Conservation (phyloP, 2,797 vertebrate genomes). For the Rhodeus uyekii region DNA sequence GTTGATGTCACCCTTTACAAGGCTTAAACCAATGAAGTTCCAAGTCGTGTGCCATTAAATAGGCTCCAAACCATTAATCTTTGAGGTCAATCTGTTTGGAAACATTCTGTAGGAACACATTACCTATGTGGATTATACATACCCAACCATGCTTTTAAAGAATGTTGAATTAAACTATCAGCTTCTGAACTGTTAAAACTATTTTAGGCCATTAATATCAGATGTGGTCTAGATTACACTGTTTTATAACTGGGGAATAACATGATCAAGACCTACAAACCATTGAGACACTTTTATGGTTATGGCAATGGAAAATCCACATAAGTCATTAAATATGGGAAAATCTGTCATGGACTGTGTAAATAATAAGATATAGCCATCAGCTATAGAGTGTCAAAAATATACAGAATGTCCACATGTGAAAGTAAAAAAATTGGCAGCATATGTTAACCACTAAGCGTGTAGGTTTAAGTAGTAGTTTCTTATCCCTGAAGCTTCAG, state of each 20-base stretch:
- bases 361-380: neutral
- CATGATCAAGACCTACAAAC: conserved; percentile 51
- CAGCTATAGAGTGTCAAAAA: neutral
- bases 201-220: conserved; percentile 60
- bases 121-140: conserved; percentile 44
- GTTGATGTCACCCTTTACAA: conserved; percentile 65
- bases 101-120: conserved; percentile 53
- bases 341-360: conserved; percentile 8
- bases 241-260: conserved; percentile 52
- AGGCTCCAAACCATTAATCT: conserved; percentile 43
- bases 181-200: conserved; percentile 61
- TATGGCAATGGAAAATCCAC: conserved; percentile 53
- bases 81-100: conserved; percentile 61
- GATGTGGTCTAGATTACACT: conserved; percentile 60
- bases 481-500: conserved; percentile 22
- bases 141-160: conserved; percentile 58
- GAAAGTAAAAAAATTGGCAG: conserved; percentile 7
- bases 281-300: conserved; percentile 58
- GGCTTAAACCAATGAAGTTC: conserved; percentile 40
- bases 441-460: conserved; percentile 22
- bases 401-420: neutral
- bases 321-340: conserved; percentile 3
- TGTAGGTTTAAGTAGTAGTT: conserved; percentile 30
- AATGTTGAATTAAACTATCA: conserved; percentile 56
- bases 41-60: conserved; percentile 52